Conservation (phyloP, 2,797 vertebrate species). For the Enteromius radiatus region DNA sequence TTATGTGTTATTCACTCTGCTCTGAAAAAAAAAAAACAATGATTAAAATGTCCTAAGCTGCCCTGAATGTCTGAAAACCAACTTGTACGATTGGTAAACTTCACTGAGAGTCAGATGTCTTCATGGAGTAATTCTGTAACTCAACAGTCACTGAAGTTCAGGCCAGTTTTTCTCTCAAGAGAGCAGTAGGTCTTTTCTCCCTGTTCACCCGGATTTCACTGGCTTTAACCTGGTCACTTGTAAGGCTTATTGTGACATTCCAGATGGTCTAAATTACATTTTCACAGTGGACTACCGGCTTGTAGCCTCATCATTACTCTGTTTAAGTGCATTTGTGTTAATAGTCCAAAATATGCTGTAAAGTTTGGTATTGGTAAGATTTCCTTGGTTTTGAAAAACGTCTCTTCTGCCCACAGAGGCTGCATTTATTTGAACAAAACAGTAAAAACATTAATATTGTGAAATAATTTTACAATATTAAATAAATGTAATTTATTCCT, state of each 20-base stretch:
- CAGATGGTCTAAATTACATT: constrained; percentile 62
- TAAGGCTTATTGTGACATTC: constrained; percentile 51
- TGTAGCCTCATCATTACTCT: constrained; percentile 38
- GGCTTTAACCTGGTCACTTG: constrained; percentile 44
- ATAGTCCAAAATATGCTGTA: constrained; percentile 51
- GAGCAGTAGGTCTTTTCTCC: not conserved
- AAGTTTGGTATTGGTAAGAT: not conserved
- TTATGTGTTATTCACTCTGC: not conserved
- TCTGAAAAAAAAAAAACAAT: no score
- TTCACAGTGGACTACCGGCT: constrained; percentile 48
- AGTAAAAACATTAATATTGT: not conserved
- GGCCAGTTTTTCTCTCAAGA: not conserved
- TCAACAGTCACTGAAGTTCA: not conserved
- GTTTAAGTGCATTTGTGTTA: constrained; percentile 53
- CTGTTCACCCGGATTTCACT: constrained; percentile 14
- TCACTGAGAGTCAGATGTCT: constrained; percentile 13
- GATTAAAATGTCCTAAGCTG: not conserved
- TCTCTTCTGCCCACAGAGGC: not conserved
- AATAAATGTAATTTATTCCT: not conserved
- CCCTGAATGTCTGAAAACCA: not conserved
- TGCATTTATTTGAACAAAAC: not conserved
- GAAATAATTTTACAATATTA: not conserved
- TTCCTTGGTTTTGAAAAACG: not conserved
- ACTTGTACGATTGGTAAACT: not conserved
- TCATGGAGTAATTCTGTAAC: constrained; percentile 9